A percentile compares a stretch with the other conserved stretches of the same genome.
Conservation (phyloP, 2,113 vertebrate species). For the Rattus rattus region DNA sequence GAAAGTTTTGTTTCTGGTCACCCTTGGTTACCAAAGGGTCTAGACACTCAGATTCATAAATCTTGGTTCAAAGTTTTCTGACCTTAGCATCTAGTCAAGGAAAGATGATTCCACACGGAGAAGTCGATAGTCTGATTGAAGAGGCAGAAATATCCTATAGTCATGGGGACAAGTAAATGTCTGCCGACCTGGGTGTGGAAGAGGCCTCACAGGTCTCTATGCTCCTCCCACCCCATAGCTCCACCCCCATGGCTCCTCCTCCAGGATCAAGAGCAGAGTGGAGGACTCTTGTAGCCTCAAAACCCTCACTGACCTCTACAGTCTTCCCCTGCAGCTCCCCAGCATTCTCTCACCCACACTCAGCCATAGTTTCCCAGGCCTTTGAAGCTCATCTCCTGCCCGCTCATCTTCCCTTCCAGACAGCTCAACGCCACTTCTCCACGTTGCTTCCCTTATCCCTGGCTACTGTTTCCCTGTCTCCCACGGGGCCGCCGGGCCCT, state of each 20-base stretch:
- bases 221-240: too few relatives aligned
- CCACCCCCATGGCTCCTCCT: not conserved
- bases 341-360: too few relatives aligned
- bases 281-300: accelerated
- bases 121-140: not conserved
- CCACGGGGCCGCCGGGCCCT: not conserved
- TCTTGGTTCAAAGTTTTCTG: not conserved
- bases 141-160: not conserved
- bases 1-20: not conserved
- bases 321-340: not conserved
- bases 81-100: not conserved
- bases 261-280: not conserved
- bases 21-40: not conserved
- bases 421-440: not conserved
- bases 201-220: not conserved
- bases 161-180: not conserved
- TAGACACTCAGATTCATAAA: not conserved
- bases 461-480: not conserved
- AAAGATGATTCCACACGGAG: not conserved
- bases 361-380: not conserved
- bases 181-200: not conserved
- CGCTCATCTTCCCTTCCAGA: not conserved
- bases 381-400: not conserved
- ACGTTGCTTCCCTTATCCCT: not conserved
- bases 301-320: not conserved